Percentiles rank a stretch among this genome's conserved stretches.
These are phyloP conservation scores for Trissoscelio sp. DNA, from an alignment of 2,888 invertebrate species.

Conservation along the genomic window DNA sequence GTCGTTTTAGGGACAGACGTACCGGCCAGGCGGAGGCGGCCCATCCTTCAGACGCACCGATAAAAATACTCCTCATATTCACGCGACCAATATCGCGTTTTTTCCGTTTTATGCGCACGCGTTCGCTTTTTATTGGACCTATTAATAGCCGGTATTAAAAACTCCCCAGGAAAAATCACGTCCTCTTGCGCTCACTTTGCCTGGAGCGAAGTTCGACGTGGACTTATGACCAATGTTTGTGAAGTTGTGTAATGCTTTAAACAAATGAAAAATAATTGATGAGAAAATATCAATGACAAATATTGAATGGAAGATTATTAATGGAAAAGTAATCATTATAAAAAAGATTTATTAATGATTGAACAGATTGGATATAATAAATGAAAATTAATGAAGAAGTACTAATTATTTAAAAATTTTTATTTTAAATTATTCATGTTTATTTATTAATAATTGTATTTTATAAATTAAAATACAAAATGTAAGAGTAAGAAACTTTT, in stretches of 20 bases:
- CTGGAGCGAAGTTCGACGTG: not conserved
- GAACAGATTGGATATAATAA: no score
- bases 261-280: no score
- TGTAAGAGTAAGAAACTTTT: not conserved
- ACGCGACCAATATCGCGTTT: constrained; percentile 30
- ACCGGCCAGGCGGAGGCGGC: constrained; percentile 26
- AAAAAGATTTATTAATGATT: no score
- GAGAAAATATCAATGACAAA: not conserved
- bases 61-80: constrained; percentile 53
- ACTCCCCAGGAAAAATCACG: not conserved
- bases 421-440: no score
- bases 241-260: not conserved
- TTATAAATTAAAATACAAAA: no score
- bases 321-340: no score
- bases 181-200: not conserved
- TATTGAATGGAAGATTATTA: no score
- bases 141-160: not conserved
- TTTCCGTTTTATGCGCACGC: constrained; percentile 4
- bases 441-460: no score
- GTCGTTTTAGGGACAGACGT: constrained; percentile 50
- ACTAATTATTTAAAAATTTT: no score
- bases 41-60: constrained; percentile 54
- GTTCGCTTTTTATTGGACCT: constrained; percentile 4
- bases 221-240: constrained; percentile 1
- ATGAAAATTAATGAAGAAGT: no score